phyloP scores from a whole-genome alignment of 1,140 invertebrate genomes.

The Drosophila busckii region DNA sequence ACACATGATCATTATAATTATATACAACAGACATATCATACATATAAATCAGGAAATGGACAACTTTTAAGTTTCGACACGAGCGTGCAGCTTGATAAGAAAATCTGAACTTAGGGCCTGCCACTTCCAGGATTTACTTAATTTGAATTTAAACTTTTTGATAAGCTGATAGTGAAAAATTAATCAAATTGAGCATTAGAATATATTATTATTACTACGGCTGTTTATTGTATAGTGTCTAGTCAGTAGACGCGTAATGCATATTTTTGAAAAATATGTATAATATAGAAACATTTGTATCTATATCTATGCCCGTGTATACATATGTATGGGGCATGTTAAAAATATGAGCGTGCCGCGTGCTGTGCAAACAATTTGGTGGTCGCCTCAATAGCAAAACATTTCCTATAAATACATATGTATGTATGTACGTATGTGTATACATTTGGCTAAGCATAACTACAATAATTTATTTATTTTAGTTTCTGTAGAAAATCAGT shows the following conservation, averaged over 20 bases:
- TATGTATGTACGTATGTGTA: slow-evolving; percentile 5
- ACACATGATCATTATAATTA: too few species aligned
- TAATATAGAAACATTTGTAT: slow-evolving; percentile 16
- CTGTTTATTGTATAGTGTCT: too few species aligned
- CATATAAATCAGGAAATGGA: too few species aligned
- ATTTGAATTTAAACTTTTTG: too few species aligned
- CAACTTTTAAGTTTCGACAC: too few species aligned
- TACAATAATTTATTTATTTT: slow-evolving; percentile 38
- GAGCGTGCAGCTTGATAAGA: too few species aligned
- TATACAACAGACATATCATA: too few species aligned
- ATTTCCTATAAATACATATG: slow-evolving; percentile 21
- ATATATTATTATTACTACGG: too few species aligned
- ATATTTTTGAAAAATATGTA: slow-evolving; percentile 55
- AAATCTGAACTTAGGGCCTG: too few species aligned
- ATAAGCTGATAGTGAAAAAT: too few species aligned
- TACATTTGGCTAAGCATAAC: not conserved
- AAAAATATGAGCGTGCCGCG: slow-evolving; percentile 15
- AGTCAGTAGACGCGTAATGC: slow-evolving; percentile 29
- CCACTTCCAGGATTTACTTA: too few species aligned
- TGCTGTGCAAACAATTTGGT: slow-evolving; percentile 36
- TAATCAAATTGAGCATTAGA: too few species aligned
- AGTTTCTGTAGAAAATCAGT: slow-evolving; percentile 18
- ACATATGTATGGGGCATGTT: not conserved
- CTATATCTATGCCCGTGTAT: not conserved
- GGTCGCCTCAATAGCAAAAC: slow-evolving; percentile 13